Conservation (phyloP, 2,797 vertebrate genomes). For the Squalus acanthias region DNA sequence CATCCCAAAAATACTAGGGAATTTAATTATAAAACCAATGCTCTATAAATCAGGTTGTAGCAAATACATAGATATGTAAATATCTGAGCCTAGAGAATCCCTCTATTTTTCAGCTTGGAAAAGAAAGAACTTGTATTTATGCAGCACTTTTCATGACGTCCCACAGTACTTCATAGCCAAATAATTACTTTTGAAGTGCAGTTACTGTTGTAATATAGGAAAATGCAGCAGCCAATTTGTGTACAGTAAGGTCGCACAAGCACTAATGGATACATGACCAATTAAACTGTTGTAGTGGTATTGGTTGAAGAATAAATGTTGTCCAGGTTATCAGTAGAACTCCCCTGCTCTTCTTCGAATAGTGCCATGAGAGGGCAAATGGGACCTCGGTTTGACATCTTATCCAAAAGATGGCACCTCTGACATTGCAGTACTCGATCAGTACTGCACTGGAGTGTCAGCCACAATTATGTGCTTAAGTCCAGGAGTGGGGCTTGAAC, state of each 20-base stretch:
- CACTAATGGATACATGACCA: not conserved
- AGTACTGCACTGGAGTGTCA: not conserved
- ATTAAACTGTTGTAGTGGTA: not conserved
- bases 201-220: not conserved
- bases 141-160: not conserved
- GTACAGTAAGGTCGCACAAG: not conserved
- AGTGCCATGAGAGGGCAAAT: not conserved
- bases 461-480: not conserved
- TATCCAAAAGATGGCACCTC: not conserved
- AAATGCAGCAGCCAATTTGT: not conserved
- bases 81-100: not conserved
- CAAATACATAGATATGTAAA: not conserved
- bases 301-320: not conserved
- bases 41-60: not conserved
- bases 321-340: not conserved
- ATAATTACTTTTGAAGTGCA: not conserved
- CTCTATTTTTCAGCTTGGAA: too few species aligned
- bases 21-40: conserved; percentile 3
- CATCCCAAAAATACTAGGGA: not conserved
- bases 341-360: not conserved
- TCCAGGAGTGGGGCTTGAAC: not conserved
- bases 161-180: not conserved
- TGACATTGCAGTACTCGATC: not conserved
- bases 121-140: not conserved
- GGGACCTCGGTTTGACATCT: not conserved